These are phyloP conservation scores for Halocynthia roretzi DNA, from an alignment of 23 tunicate genomes.

Conservation along the genomic window DNA sequence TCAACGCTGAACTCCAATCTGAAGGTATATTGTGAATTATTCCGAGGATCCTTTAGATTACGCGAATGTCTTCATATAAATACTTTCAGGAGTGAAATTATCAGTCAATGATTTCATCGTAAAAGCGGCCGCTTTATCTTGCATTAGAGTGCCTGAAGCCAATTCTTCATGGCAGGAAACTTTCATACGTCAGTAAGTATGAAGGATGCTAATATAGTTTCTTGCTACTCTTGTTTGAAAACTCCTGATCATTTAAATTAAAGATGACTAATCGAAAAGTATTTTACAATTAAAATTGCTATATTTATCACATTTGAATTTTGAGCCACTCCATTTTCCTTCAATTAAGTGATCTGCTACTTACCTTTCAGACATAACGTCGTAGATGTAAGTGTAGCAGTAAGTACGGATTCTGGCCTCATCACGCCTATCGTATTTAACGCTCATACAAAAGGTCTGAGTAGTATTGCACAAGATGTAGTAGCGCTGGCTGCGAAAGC, in stretches of 20 bases:
- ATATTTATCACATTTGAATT: too few species aligned
- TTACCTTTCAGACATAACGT: constrained; percentile 41
- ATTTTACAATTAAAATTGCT: too few species aligned
- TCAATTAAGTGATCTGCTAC: background rate
- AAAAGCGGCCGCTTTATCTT: constrained; percentile 86
- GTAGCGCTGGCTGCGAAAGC: constrained; percentile 70
- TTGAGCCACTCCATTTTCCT: too few species aligned
- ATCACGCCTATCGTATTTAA: constrained; percentile 91
- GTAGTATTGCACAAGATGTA: constrained; percentile 54
- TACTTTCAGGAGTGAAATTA: constrained; percentile 34
- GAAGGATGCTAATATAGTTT: background rate
- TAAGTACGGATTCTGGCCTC: constrained; percentile 84
- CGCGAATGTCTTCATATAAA: background rate
- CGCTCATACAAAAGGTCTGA: constrained; percentile 82
- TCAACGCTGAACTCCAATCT: constrained; percentile 42
- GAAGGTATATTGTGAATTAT: constrained; percentile 27
- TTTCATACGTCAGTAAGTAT: constrained; percentile 81
- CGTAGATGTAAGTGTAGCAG: constrained; percentile 92
- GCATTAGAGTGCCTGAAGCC: constrained; percentile 81
- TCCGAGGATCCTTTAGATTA: background rate
- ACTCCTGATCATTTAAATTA: too few species aligned
- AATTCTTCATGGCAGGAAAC: constrained; percentile 92
- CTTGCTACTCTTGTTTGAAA: background rate
- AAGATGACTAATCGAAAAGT: too few species aligned
- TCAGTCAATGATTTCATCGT: constrained; percentile 95